Base-by-base conservation (phyloP, 2,113 vertebrate species). In the Elephas maximus region DNA sequence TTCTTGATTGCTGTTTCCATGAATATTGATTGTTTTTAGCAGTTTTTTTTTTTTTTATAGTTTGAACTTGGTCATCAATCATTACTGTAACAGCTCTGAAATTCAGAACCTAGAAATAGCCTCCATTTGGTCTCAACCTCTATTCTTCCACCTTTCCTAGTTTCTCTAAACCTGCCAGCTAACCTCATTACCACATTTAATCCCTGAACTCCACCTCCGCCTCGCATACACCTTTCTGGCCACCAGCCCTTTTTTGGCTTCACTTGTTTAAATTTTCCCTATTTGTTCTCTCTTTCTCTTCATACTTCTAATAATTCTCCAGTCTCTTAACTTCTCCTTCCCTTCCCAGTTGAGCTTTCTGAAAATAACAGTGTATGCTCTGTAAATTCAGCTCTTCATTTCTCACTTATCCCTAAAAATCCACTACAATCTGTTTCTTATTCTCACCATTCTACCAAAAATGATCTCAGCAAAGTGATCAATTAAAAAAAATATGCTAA, bases 401-500 rank as follows among this genome's bases (percentile, higher is more conserved):
- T 95, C 41, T 91, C 71, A 48, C 57, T 93, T 88, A 96, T 26
- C 37, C 69, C 45, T 96, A 84, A 96, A 93, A 93, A 84, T 91
- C 44, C 88, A 95, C 6, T 80, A 84, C 17, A 69, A 37, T 37
- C 37, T 37, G 37, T 37, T 37, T 93, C 60, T 69, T 28, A 79
- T 78, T 87, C 84, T 76, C 57, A 93, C 45, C 8, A 24, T 60
- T 69, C 87, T 80, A 79, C 1, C 37, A 93, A 93, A 88, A 94
- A 78, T 65, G 26, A 69, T n/a, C n/a, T 88, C 69, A 93, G 90
- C 5, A 78, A 92, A 93, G 17, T 79, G 44, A 96, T 85, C 33
- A 51, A n/a, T 81, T 71, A 90, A 8, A 90, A 78, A 90, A 8
- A 90, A 78, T 6, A 87, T 67, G 45, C 3, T 30, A 74, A 90